Evolutionary conservation across 2,113 vertebrate species (phyloP).

Genomic region (Neolamprologus ventralis): DNA sequence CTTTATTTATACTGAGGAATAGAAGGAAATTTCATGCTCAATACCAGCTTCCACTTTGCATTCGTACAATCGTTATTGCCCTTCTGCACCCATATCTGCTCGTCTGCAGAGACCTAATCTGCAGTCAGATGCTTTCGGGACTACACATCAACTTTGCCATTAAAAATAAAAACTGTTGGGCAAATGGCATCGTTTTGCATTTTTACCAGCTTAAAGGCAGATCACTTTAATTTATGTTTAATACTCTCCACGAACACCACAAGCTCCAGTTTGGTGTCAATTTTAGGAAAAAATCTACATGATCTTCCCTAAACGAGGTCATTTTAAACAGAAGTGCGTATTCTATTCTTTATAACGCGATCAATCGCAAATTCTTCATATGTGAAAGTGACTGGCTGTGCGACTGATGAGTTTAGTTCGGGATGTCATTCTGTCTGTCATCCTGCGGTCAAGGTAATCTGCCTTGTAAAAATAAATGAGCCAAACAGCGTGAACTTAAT

Average conservation of each 20-base stretch:
- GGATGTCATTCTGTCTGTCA: neutral
- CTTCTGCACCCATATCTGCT: neutral
- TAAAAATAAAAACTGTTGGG: neutral
- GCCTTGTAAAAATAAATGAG: constrained; percentile 10
- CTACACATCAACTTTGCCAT: neutral
- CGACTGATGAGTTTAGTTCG: neutral
- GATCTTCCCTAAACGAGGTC: neutral
- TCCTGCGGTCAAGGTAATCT: neutral
- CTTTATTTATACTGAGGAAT: neutral
- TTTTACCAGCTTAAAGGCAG: neutral
- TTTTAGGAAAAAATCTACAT: neutral
- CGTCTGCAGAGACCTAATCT: neutral
- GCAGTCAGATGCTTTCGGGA: neutral
- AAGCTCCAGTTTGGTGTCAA: neutral
- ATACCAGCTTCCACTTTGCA: neutral
- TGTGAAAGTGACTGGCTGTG: neutral
- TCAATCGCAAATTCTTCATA: neutral
- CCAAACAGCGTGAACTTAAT: neutral
- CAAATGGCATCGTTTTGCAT: neutral
- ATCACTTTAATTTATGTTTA: neutral
- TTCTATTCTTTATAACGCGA: neutral
- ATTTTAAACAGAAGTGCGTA: neutral
- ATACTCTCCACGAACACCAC: neutral
- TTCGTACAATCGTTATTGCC: neutral
- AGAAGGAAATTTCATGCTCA: neutral